Base-by-base conservation (phyloP, 1,140 invertebrate species). In the Vollenhovia emeryi region DNA sequence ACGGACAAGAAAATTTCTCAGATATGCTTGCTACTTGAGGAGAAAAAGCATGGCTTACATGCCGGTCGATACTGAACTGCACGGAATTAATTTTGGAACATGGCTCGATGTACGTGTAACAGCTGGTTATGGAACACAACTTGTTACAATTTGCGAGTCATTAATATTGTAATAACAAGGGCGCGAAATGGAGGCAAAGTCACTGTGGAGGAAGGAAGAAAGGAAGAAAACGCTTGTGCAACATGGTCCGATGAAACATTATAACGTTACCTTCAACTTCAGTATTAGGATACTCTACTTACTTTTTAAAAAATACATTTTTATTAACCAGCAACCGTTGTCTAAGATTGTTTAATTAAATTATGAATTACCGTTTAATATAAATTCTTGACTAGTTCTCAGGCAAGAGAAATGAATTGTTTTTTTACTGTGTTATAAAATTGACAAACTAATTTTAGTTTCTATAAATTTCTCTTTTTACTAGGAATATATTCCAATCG, bases 71-170 rank as follows among this genome's bases (percentile, higher is more conserved):
- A 73, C 36, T 57, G 18, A 82, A 55, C 24, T 55, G 40, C 21
- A 75, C 13, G 30, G 69, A 78, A 87, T 82, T 85, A 85, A 80
- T 85, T 85, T 69, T 5, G 18, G 15, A 24, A 55, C 55, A 59
- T 21, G 11, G 21, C 48, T 33, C 24, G 45, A 21, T 82, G 8
- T 86, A 66, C n/a, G 7, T n/a, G 40, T 50, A 52, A 82, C 36
- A 59, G 27, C 60, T 68, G 33, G 11, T 73, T 64, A 15, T 73
- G 21, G n/a, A 7, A 45, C 9, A 6, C 21, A 68, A 43, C 30
- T 57, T 75, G 82, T 66, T 82, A 69, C 50, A 52, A 62, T 57
- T 83, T 75, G 30, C 57, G 18, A 43, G n/a, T 73, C 40, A 60
- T 87, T 78, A 87, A 78, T 78, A 73, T 69, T 48, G 18, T 43